Evolutionary conservation across 2,113 vertebrate genomes (phyloP).

Genomic region (Axis porcinus): DNA sequence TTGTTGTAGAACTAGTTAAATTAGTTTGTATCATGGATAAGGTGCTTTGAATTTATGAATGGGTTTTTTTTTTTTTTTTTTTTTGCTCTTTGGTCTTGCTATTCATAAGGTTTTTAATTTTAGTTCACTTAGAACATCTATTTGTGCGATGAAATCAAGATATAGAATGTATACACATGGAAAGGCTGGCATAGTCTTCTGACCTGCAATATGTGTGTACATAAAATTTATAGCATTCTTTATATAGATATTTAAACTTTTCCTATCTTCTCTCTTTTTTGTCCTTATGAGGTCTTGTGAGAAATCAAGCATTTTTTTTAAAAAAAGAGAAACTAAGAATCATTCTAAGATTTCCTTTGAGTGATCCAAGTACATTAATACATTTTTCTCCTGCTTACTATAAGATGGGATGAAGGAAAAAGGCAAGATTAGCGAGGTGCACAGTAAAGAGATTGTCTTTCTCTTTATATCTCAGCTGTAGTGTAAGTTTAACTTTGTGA

Average conservation of each 20-base stretch:
- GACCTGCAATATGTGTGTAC: background rate
- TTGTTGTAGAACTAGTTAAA: background rate
- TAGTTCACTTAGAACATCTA: background rate
- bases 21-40: background rate
- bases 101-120: background rate
- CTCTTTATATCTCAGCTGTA: background rate
- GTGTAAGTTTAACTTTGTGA: background rate
- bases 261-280: background rate
- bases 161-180: background rate
- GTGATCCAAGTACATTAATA: background rate
- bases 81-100: background rate
- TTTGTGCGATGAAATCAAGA: background rate
- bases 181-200: background rate
- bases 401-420: background rate
- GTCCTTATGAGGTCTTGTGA: background rate
- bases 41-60: background rate
- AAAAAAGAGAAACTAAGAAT: background rate
- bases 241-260: background rate
- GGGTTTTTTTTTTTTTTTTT: background rate
- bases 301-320: background rate
- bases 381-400: background rate
- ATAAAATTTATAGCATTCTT: background rate
- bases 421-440: background rate
- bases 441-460: background rate
- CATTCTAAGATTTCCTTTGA: background rate